phyloP scores from a whole-genome alignment of 2,888 invertebrate species.

The Acronicta psi region DNA sequence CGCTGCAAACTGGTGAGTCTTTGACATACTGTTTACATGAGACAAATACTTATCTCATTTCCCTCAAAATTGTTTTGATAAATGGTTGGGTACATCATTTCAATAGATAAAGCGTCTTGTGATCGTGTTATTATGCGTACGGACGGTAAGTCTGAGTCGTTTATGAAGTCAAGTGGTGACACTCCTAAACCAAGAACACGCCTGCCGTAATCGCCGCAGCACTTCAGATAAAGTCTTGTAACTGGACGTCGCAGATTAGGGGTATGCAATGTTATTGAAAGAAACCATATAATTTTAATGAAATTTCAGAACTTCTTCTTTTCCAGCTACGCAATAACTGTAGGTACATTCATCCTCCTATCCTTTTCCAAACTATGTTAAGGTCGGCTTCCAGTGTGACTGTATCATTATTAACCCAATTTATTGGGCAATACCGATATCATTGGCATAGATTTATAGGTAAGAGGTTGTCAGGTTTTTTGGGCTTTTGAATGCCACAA shows the following conservation, averaged over 20 bases:
- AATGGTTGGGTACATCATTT: conserved; percentile 11
- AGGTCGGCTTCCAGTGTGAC: no score
- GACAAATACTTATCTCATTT: not conserved
- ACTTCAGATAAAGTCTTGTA: conserved; percentile 36
- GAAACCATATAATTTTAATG: not conserved
- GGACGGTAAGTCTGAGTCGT: conserved; percentile 20
- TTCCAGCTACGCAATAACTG: no score
- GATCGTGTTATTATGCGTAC: conserved; percentile 29
- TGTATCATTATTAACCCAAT: no score
- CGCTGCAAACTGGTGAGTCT: not conserved
- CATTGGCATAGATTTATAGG: no score
- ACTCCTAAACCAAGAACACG: conserved; percentile 11
- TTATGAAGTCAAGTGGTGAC: conserved; percentile 19
- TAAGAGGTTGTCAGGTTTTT: no score
- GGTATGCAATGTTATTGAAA: not conserved
- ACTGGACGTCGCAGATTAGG: conserved; percentile 9
- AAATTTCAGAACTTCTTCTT: no score
- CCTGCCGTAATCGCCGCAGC: conserved; percentile 13
- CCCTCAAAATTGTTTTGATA: conserved; percentile 8
- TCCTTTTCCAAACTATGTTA: no score
- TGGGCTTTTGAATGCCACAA: no score
- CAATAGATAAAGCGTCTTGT: conserved; percentile 40
- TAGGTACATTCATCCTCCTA: no score
- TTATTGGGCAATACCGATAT: no score
- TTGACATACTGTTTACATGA: not conserved